Conservation (phyloP, 1,140 invertebrate species). For the Zaprionus ornatus region DNA sequence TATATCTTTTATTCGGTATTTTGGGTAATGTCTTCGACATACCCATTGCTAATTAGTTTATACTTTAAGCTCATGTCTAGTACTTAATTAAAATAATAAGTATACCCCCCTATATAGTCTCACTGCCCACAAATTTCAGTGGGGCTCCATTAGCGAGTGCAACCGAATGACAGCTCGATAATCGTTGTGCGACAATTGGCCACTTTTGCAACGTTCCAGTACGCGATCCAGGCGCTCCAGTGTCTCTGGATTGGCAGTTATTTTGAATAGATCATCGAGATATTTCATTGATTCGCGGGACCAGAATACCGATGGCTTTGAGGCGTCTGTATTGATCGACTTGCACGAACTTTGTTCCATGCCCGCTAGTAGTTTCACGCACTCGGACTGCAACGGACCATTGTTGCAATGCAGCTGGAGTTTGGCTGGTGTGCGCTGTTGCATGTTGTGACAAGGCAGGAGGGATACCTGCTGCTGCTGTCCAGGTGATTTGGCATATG, state of each 20-base stretch:
- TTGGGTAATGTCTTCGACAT: slow-evolving; percentile 68
- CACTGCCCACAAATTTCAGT: slow-evolving; percentile 37
- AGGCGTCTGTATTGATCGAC: slow-evolving; percentile 54
- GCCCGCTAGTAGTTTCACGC: slow-evolving; percentile 43
- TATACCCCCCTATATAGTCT: neutral
- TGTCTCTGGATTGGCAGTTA: slow-evolving; percentile 42
- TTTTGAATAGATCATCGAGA: slow-evolving; percentile 61
- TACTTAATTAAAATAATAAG: slow-evolving; percentile 13
- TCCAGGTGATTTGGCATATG: slow-evolving; percentile 7
- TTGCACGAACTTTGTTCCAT: slow-evolving; percentile 28
- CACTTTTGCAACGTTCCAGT: slow-evolving; percentile 57
- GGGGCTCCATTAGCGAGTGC: slow-evolving; percentile 51
- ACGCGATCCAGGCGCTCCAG: slow-evolving; percentile 66
- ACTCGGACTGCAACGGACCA: slow-evolving; percentile 48
- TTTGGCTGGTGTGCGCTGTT: slow-evolving; percentile 42
- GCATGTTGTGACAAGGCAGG: slow-evolving; percentile 53
- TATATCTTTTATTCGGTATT: slow-evolving; percentile 55
- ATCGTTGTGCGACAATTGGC: slow-evolving; percentile 74
- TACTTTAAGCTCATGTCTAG: slow-evolving; percentile 27
- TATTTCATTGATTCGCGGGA: slow-evolving; percentile 75
- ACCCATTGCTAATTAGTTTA: slow-evolving; percentile 37
- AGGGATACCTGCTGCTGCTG: slow-evolving; percentile 20
- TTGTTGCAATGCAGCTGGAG: slow-evolving; percentile 41
- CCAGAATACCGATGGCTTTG: slow-evolving; percentile 72
- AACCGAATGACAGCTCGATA: slow-evolving; percentile 75